phyloP scores from a whole-genome alignment of 2,797 vertebrate species.

The Channa striata region DNA sequence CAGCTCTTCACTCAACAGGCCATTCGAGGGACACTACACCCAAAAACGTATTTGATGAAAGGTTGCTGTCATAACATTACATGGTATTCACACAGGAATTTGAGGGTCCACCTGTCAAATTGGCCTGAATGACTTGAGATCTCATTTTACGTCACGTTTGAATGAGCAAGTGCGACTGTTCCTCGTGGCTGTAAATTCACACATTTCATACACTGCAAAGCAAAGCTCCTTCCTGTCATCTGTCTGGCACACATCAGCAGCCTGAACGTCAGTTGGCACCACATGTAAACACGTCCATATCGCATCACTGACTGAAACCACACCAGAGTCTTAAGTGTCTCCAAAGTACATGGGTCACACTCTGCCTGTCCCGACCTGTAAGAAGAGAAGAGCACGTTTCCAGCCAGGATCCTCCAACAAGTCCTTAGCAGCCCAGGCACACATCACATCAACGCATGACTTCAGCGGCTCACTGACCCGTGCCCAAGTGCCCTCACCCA shows the following conservation, averaged over 20 bases:
- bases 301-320: constrained; percentile 72
- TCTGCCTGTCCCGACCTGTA: constrained; percentile 61
- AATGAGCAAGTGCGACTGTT: no score
- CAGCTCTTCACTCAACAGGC: constrained; percentile 29
- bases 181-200: no score
- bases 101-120: not conserved
- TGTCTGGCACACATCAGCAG: constrained; percentile 46
- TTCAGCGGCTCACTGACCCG: constrained; percentile 59
- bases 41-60: constrained; percentile 18
- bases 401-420: constrained; percentile 59
- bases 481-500: constrained; percentile 57
- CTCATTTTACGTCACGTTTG: no score
- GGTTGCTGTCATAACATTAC: not conserved
- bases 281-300: constrained; percentile 36
- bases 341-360: constrained; percentile 64
- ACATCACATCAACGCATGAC: constrained; percentile 51
- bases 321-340: constrained; percentile 72
- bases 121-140: no score
- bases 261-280: constrained; percentile 39
- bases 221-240: constrained; percentile 25
- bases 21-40: not conserved
- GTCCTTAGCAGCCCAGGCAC: constrained; percentile 38
- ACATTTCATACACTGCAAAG: not conserved
- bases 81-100: not conserved
- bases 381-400: constrained; percentile 67